Evolutionary conservation across 2,888 invertebrate genomes (phyloP).

Genomic region (Watsonalla cultraria): DNA sequence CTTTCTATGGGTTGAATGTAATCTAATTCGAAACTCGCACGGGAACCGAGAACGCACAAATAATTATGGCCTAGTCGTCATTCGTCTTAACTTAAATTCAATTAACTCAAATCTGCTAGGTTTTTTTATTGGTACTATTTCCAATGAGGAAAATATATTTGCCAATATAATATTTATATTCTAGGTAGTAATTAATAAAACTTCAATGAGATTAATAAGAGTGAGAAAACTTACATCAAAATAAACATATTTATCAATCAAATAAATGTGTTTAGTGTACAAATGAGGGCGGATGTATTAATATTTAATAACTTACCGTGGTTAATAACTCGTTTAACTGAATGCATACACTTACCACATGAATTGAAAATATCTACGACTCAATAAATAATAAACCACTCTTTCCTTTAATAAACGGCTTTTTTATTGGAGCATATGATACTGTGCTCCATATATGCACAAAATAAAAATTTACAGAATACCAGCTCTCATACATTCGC

Average conservation of each 20-base stretch:
- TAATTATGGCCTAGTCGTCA: no score
- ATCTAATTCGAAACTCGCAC: conserved; percentile 6
- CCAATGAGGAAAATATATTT: no score
- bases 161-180: no score
- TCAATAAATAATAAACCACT: conserved; percentile 28
- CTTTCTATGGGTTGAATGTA: conserved; percentile 25
- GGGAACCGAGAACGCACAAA: neutral
- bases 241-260: no score
- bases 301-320: neutral
- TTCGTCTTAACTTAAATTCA: no score
- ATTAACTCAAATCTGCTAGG: no score
- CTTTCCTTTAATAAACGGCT: conserved; percentile 22
- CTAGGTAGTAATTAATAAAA: no score
- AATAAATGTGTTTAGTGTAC: no score
- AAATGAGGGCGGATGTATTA: neutral
- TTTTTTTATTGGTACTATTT: no score
- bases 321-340: neutral
- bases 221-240: no score
- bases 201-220: no score
- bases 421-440: conserved; percentile 21
- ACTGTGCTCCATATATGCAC: conserved; percentile 2
- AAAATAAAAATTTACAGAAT: neutral
- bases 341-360: conserved; percentile 21
- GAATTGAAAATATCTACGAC: conserved; percentile 29
- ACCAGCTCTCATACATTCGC: no score